phyloP scores from a whole-genome alignment of 1,140 invertebrate genomes.

The Drosophila pruinosa region DNA sequence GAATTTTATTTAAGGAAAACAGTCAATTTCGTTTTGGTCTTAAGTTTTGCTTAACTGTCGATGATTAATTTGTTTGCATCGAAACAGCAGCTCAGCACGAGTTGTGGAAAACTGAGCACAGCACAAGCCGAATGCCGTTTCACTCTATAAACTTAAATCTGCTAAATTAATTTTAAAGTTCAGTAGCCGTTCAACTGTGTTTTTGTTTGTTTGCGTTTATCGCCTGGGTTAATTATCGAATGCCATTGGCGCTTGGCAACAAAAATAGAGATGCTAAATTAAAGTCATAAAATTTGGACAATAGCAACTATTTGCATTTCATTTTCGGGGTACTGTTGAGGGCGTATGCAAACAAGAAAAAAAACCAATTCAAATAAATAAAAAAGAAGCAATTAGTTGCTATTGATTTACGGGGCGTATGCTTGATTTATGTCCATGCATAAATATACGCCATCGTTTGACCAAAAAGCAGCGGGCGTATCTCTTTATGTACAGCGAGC shows the following conservation, averaged over 20 bases:
- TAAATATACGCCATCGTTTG: conserved; percentile 32
- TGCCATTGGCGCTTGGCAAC: background rate
- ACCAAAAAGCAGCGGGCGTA: conserved; percentile 47
- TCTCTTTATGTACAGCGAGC: conserved; percentile 4
- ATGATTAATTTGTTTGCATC: background rate
- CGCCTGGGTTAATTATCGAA: background rate
- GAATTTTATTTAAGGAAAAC: conserved; percentile 39
- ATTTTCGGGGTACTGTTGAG: conserved; percentile 4
- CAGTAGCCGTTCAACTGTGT: background rate
- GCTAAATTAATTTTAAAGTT: background rate
- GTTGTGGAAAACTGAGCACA: background rate
- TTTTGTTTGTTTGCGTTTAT: background rate
- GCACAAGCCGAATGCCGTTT: background rate
- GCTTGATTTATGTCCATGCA: conserved; percentile 62
- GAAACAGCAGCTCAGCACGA: background rate
- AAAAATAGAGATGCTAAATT: conserved; percentile 35
- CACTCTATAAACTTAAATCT: background rate
- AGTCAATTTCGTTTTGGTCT: conserved; percentile 50
- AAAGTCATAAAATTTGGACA: conserved; percentile 41
- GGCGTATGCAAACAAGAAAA: conserved; percentile 12
- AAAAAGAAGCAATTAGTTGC: conserved; percentile 61
- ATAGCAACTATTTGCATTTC: conserved; percentile 8
- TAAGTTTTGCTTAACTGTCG: conserved; percentile 30
- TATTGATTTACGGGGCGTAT: conserved; percentile 74
- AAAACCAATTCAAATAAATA: background rate